Percentiles rank a stretch among this genome's conserved stretches.
Conservation (phyloP, 2,113 vertebrate species). For the Mirza zaza region DNA sequence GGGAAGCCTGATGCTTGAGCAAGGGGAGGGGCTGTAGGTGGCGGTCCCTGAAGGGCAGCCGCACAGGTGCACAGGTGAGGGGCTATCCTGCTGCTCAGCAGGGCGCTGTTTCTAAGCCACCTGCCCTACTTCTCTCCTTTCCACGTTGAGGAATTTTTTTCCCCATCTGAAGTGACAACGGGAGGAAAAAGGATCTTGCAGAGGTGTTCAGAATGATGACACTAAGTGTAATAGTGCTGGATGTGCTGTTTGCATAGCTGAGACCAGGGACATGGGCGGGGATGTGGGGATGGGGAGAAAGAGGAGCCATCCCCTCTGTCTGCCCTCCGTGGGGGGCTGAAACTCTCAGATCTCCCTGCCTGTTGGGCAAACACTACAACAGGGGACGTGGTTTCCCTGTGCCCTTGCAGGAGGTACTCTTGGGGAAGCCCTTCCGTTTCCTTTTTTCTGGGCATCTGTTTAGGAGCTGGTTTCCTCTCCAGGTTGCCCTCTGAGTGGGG, state of each 20-base stretch:
- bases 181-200: background rate
- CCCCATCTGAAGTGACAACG: background rate
- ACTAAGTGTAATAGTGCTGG: background rate
- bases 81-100: background rate
- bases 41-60: background rate
- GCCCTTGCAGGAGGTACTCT: background rate
- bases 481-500: background rate
- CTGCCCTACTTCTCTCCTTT: background rate
- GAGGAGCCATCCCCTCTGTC: too few species aligned
- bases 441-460: background rate
- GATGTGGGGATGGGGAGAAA: background rate
- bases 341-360: background rate
- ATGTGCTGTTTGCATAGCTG: background rate
- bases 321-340: background rate
- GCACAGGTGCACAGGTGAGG: rapidly evolving
- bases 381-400: background rate
- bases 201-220: background rate
- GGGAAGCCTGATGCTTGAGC: too few species aligned
- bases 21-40: rapidly evolving
- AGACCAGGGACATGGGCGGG: background rate
- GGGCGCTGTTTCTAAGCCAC: background rate
- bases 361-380: background rate
- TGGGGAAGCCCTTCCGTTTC: background rate
- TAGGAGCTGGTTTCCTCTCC: background rate
- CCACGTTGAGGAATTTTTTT: background rate